Base-by-base conservation (phyloP, 2,888 invertebrate genomes). In the Trachelus tabidus region DNA sequence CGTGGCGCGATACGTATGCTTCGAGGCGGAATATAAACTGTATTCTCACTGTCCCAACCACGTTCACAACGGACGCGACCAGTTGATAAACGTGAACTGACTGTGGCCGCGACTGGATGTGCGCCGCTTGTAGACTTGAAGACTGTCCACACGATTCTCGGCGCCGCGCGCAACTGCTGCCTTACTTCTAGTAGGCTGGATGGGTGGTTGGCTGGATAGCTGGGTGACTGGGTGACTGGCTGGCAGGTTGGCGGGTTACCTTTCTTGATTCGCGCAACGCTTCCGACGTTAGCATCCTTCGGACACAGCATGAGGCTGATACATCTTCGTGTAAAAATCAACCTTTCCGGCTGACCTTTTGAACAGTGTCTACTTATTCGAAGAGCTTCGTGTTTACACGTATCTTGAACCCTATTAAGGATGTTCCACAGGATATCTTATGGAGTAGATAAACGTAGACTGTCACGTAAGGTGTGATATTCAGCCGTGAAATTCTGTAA, bases 71-170 rank as follows among this genome's bases (percentile, higher is more conserved):
- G 71, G 71, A 73, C 81, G 79, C 83, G 81, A 77, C 75, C 79
- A 79, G 79, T 79, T 82, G 83, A 81, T 79, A 81, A 83, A 83
- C 81, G 83, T 81, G 80, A 83, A 84, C 83, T 84, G 83, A 80
- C 68, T 79, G 76, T 37, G 34, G 68, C 77, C 71, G 77, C 81
- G 77, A 77, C 79, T 34, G 71, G 31, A 71, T 34, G 71, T 31
- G 80, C 76, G 75, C 74, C n/a, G 35, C 74, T n/a, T 34, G 35
- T 11, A 35, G 74, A 74, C 82, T 82, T 79, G 79, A 81, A 81
- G 82, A 85, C 79, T 83, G 77, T 76, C 80, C 81, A 81, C 83
- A 80, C 81, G 80, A 34, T 34, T 34, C 73, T 30, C 77, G n/a
- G 77, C 74, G 80, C 68, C 79, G 82, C 82, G 84, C 84, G 82